Percentiles rank a stretch among this genome's conserved stretches.
phyloP scores from a whole-genome alignment of 2,888 invertebrate species.

The Pyralis farinalis region DNA sequence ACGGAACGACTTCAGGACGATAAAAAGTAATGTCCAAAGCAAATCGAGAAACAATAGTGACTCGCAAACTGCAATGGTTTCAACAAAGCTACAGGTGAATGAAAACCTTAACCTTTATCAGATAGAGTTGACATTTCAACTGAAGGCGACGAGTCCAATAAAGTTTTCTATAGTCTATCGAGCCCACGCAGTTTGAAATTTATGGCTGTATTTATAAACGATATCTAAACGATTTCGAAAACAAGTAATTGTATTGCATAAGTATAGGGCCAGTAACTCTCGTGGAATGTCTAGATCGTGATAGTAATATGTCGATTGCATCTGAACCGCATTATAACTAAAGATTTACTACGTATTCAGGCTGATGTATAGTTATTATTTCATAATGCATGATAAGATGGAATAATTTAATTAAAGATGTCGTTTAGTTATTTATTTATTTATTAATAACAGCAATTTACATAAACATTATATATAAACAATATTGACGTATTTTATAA shows the following conservation, averaged over 20 bases:
- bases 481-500: no score
- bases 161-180: constrained; percentile 27
- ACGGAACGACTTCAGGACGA: constrained; percentile 46
- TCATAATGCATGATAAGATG: background rate
- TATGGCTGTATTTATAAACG: constrained; percentile 32
- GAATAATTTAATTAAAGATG: no score
- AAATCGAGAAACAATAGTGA: constrained; percentile 61
- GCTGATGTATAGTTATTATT: background rate
- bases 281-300: constrained; percentile 3
- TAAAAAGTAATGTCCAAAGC: constrained; percentile 62
- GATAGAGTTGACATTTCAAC: background rate
- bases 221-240: constrained; percentile 16
- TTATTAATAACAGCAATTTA: no score
- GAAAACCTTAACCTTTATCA: background rate
- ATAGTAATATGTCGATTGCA: constrained; percentile 6
- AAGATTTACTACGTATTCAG: background rate
- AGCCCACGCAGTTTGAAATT: constrained; percentile 36
- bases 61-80: constrained; percentile 6
- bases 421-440: no score
- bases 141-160: constrained; percentile 12
- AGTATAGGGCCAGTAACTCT: constrained; percentile 2
- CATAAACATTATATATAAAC: no score
- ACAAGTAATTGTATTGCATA: constrained; percentile 10
- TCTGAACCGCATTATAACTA: background rate
- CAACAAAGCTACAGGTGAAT: background rate